Conservation (phyloP, 2,113 vertebrate species). For the Delphinapterus leucas region DNA sequence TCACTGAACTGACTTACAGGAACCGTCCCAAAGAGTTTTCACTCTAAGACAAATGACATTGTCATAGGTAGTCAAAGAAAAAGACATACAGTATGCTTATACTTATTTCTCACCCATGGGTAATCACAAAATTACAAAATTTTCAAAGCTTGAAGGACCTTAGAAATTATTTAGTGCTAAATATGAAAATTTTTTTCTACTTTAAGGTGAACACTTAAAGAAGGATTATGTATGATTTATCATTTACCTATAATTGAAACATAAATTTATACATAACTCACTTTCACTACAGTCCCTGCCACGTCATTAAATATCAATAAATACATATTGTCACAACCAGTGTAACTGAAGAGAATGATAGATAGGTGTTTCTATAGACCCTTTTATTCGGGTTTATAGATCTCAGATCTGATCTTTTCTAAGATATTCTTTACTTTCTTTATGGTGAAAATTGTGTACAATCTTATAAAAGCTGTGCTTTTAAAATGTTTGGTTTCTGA, state of each 20-base stretch:
- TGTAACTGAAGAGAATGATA: background rate
- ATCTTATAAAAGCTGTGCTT: background rate
- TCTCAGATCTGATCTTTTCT: background rate
- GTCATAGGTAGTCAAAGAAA: background rate
- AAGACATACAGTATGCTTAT: background rate
- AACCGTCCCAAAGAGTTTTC: background rate
- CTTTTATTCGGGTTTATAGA: background rate
- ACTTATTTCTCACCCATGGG: background rate
- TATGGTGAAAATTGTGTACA: background rate
- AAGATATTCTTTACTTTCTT: background rate
- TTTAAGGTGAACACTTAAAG: background rate
- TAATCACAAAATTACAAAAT: slow-evolving; percentile 27
- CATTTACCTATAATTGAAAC: background rate
- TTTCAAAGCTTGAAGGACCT: background rate
- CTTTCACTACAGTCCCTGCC: background rate
- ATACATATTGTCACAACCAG: background rate
- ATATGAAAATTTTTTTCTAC: background rate
- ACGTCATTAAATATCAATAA: background rate
- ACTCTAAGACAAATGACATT: slow-evolving; percentile 4
- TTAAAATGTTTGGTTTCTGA: slow-evolving; percentile 14
- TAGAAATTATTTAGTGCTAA: background rate
- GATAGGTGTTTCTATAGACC: background rate
- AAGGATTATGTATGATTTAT: background rate
- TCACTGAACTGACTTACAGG: slow-evolving; percentile 6
- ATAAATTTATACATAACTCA: slow-evolving; percentile 9